Conservation (phyloP, 2,113 vertebrate genomes). For the Ptyas mucosa region DNA sequence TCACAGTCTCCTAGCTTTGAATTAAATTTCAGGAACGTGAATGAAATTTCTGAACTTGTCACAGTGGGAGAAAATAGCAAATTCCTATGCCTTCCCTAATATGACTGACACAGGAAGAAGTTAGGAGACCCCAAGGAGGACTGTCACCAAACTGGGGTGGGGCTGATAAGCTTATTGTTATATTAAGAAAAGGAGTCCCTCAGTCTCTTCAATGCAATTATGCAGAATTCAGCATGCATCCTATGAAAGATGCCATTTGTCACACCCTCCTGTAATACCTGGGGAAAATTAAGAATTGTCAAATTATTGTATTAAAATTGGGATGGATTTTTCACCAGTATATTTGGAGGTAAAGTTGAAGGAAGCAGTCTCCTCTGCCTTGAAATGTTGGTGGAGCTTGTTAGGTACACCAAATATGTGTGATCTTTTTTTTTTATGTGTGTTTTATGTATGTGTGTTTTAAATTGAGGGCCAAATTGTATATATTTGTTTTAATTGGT, state of each 20-base stretch:
- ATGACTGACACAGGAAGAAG: neutral
- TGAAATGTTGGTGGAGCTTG: neutral
- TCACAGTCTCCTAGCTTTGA: neutral
- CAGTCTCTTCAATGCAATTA: neutral
- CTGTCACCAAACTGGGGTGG: neutral
- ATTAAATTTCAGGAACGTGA: neutral
- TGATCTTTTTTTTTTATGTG: too few species aligned
- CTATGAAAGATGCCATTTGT: neutral
- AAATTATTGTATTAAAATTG: neutral
- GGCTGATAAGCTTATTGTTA: neutral
- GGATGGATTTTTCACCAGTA: neutral
- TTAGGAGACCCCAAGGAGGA: neutral
- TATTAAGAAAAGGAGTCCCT: neutral
- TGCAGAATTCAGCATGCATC: neutral
- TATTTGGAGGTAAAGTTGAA: neutral
- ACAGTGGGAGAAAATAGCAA: neutral
- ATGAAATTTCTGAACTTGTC: neutral
- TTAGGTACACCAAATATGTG: neutral
- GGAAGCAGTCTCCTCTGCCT: neutral
- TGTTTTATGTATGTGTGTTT: too few species aligned
- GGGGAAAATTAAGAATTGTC: neutral
- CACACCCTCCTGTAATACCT: neutral
- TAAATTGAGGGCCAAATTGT: too few species aligned
- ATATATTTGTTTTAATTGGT: too few species aligned
- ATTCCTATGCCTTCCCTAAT: neutral